Conservation (phyloP, 2,113 vertebrate species). For the Zosterops lateralis region DNA sequence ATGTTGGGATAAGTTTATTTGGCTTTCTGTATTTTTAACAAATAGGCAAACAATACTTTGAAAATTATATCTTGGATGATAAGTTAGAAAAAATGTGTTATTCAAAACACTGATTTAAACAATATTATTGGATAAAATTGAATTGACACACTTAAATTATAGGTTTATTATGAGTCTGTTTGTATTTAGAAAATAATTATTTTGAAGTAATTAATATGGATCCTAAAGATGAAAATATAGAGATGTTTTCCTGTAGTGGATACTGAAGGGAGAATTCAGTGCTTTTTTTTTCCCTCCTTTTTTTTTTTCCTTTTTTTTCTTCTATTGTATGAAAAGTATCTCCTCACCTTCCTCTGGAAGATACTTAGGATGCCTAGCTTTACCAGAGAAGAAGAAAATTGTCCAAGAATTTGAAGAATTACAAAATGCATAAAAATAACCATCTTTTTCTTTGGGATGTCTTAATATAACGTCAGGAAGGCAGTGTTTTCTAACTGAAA, state of each 20-base stretch:
- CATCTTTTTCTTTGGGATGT: neutral
- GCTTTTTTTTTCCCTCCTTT: too few species aligned
- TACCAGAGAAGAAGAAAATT: neutral
- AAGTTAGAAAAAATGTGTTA: neutral
- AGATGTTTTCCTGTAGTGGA: neutral
- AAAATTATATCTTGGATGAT: neutral
- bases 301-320: neutral
- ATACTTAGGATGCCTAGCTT: neutral
- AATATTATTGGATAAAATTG: neutral
- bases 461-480: neutral
- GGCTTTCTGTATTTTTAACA: neutral
- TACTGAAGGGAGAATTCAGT: neutral
- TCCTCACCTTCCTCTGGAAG: neutral
- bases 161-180: neutral
- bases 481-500: neutral
- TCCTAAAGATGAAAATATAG: neutral
- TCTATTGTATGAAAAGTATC: neutral
- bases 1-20: neutral
- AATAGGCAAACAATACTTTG: neutral
- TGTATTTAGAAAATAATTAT: neutral
- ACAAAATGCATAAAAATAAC: neutral
- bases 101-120: neutral
- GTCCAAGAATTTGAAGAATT: neutral
- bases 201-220: neutral
- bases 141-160: neutral